Base-by-base conservation (phyloP, 2,888 invertebrate genomes). In the Abrostola triplasia region DNA sequence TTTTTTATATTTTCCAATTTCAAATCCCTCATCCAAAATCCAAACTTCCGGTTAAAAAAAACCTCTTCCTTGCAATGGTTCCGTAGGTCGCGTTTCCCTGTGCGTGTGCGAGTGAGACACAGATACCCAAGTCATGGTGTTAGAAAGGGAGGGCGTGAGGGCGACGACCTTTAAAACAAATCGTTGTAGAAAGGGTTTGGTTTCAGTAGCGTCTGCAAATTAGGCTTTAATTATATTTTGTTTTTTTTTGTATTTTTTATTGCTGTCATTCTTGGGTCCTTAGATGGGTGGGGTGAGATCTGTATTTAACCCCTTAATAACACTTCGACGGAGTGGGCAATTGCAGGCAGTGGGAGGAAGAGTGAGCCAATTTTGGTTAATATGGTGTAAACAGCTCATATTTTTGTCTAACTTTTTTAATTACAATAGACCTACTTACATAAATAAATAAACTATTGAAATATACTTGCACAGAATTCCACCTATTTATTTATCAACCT, bases 101-200 rank as follows among this genome's bases (percentile, higher is more conserved):
- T 86, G 85, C 84, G 83, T 79, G 90, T 85, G 86, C 59, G 88
- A 91, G 67, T 40, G 88, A 78, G 91, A 91, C 62, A 70, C 65
- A 76, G 76, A 88, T 87, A 80, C 71, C 80, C 78, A 74, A 82
- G 80, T 66, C 67, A 73, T 80, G 77, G 76, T 79, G 88, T 68
- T 70, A 74, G 88, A 92, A 76, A 80, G 87, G 80, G 92, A 92
- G 66, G 80, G 84, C 78, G 76, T 71, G 86, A 89, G 93, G 93
- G 88, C 92, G 92, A 93, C 87, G 94, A 94, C 94, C 94, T 92
- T 90, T 94, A 91, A 93, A 94, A 93, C 94, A 93, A 93, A 94
- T 93, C 93, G 94, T 86, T 87, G 90, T 89, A 90, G 89, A 89
- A 91, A 92, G 93, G 94, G 93, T 93, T 93, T 90, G 91, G 91